Base-by-base conservation (phyloP, 2,888 invertebrate species). In the Eustalomyia histrio region DNA sequence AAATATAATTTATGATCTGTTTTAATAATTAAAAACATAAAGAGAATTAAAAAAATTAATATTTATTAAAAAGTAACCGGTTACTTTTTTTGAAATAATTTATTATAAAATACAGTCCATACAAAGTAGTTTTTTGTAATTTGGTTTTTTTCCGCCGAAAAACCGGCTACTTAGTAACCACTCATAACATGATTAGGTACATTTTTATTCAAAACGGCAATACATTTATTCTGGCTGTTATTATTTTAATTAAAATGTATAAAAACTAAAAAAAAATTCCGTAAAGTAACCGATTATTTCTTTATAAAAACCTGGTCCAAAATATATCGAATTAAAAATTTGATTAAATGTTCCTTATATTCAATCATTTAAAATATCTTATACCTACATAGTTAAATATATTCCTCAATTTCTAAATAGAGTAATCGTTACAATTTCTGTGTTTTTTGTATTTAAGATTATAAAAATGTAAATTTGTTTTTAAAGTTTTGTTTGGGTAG, bases 371-470 rank as follows among this genome's bases (percentile, higher is more conserved):
- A 64, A 76, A 57, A 47, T n/a, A 47, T n/a, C n/a, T 1, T 29
- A 29, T 29, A 29, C 29, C 29, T 21, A 21, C 21, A 21, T 21
- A 21, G 2, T 21, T 21, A 29, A 6, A 7, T 29, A 29, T 4
- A n/a, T 47, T 47, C n/a, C 43, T n/a, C 43, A 47, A n/a, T 47
- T n/a, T 47, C n/a, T 5, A 47, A 47, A 65, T 57, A 43, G 43
- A 55, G 67, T 67, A 67, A 57, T 67, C 55, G 55, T 67, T 67
- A 57, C 21, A 12, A 29, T 67, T 64, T 67, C 39, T 60, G 18
- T 72, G 29, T 67, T 60, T 75, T 47, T 3, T n/a, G n/a, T 5
- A 7, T n/a, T 47, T 7, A 14, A 6, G 6, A n/a, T 24, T 4
- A 1, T 6, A 5, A 39, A 47, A 47, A 47, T 47, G 43, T 47